Base-by-base conservation (phyloP, 2,113 vertebrate genomes). In the Psilopogon haemacephalus region DNA sequence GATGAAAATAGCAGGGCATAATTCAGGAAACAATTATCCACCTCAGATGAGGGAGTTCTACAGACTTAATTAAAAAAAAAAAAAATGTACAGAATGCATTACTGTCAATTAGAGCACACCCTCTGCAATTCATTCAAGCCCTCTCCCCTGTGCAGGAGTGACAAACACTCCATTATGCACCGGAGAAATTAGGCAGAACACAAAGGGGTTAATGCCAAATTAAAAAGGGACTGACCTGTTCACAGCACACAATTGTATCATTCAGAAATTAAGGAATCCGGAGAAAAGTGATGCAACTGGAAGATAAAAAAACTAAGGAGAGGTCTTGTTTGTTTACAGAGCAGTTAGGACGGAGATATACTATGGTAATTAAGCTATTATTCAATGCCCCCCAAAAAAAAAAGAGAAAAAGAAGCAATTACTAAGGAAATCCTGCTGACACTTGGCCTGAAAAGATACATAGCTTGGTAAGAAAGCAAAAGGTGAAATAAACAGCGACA, bases 361-460 rank as follows among this genome's bases (percentile, higher is more conserved):
- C 87, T 89, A 17, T 3, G 6, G 86, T 91, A 97, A 97, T 94
- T 92, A 93, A 89, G 72, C 82, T 82, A 94, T 94, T 95, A 86
- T 86, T 96, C 92, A 95, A 94, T 93, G 89, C 94, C 84, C n/a
- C n/a, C n/a, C n/a, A n/a, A n/a, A n/a, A n/a, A n/a, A 88, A 88
- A 92, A 71, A 62, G 70, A 70, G 88, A 89, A 89, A 95, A 71
- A 83, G 20, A 67, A 86, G 38, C 58, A 84, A 88, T 94, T 94
- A 84, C 82, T 67, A 40, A 86, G 69, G 87, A 89, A 94, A 89
- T 20, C 40, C 46, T 44, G 63, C 65, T 89, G 65, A 85, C 71
- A 72, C n/a, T 81, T 78, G 44, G 59, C 72, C 78, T 89, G 58
- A 81, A 85, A 86, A 86, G 54, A 92, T 28, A 89, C 16, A 33